Base-by-base conservation (phyloP, 2,797 vertebrate species). In the Lagorchestes hirsutus region DNA sequence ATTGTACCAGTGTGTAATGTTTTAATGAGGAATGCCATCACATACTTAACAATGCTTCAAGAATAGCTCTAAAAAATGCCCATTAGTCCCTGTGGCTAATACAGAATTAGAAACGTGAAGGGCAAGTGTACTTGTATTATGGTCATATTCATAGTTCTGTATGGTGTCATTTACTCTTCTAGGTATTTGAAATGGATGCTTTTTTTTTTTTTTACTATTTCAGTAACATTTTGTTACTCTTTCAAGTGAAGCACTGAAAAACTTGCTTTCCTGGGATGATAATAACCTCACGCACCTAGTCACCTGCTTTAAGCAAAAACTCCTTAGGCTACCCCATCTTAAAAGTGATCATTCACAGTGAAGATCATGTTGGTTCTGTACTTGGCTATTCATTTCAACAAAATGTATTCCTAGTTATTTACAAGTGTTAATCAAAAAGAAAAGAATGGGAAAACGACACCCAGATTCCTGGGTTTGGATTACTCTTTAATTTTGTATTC, bases 171-270 rank as follows among this genome's bases (percentile, higher is more conserved):
- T 95, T 95, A 91, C 59, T 97, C 31, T 5, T 94, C 62, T 50
- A 0, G 62, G 59, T 62, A 0, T 12, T 34, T 52, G 56, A 91
- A 96, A 29, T 59, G 95, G 94, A 90, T 40, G 96, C 55, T 92
- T 92, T 96, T 31, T 46, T 3, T 59, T 87, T 14, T 13, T 67
- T 14, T 0, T 92, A n/a, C 28, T 0, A 2, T 55, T 96, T 95
- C 74, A 56, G 91, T 91, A 96, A 93, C 31, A 28, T 94, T 93
- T 93, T 5, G 9, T 95, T 54, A 87, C 97, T 96, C 13, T 96
- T 95, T 95, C 96, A 98, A 97, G 90, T 95, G 62, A 97, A 94
- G 0, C 92, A 95, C 91, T 97, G 90, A 96, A 74, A 90, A 94
- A 91, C 93, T 90, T 87, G 55, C 92, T 97, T 97, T 97, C 46